Conservation (phyloP, 2,888 invertebrate genomes). For the Sceliomorpha sp. region DNA sequence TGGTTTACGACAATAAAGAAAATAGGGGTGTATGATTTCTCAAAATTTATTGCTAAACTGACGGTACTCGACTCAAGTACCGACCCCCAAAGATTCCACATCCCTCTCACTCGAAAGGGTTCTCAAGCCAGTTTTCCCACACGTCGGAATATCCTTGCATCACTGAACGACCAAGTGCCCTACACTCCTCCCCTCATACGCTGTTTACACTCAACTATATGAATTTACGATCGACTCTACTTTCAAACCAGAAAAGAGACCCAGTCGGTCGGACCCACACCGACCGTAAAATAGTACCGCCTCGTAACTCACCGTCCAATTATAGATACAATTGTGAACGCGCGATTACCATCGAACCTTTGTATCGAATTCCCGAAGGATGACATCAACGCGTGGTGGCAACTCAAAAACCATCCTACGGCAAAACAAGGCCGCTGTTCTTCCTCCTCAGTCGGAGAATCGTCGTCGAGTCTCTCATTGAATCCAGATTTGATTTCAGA, state of each 20-base stretch:
- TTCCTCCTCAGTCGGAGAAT: too few relatives aligned
- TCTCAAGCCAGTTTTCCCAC: conserved; percentile 41
- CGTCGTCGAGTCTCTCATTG: background rate
- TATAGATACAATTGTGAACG: conserved; percentile 50
- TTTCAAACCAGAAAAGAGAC: conserved; percentile 20
- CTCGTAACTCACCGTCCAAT: conserved; percentile 51
- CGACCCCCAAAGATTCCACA: conserved; percentile 43
- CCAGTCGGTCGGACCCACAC: conserved; percentile 45
- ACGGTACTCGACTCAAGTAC: too few relatives aligned
- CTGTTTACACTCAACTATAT: conserved; percentile 45
- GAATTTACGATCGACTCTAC: conserved; percentile 48
- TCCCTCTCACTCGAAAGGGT: conserved; percentile 36
- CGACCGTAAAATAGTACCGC: conserved; percentile 47
- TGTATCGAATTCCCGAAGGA: conserved; percentile 9
- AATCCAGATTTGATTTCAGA: conserved; percentile 18
- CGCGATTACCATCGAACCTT: conserved; percentile 28
- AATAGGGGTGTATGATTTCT: too few relatives aligned
- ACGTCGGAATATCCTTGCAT: conserved; percentile 31
- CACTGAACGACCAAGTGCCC: conserved; percentile 22
- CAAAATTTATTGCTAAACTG: too few relatives aligned
- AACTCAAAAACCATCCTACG: too few relatives aligned
- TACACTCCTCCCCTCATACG: conserved; percentile 39
- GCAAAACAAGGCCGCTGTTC: too few relatives aligned
- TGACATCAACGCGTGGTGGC: too few relatives aligned
- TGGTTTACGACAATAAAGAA: too few relatives aligned